Evolutionary conservation across 2,888 invertebrate genomes (phyloP), one percentile per base, ranked within the genome.

Genomic region (Phortica okadai): DNA sequence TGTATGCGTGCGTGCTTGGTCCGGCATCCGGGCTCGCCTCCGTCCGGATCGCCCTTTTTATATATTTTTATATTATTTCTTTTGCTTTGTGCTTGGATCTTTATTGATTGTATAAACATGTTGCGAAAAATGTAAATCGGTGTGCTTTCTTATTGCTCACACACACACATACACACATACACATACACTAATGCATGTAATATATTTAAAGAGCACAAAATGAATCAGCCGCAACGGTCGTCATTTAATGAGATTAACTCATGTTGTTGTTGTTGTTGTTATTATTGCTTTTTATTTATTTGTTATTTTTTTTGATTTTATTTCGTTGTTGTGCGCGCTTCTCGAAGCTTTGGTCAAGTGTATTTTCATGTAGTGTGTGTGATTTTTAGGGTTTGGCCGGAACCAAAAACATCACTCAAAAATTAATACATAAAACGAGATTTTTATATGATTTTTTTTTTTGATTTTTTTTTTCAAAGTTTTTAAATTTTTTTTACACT

Each of bases 341-440:
- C 16, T 56, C 16, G 14, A 41, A 14, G 42, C 16, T 66, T 14
- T 66, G 66, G 44, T 66, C 66, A 66, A 66, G 66, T 66, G 66
- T n/a, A 16, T 66, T 42, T 42, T 66, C n/a, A 11, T 42, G 41
- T 66, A 42, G 33, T 42, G 6, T 14, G 56, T 11, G 42, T 66
- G 72, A 75, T 79, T 77, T 77, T 80, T 70, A 73, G 86, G 83
- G 86, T 74, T 86, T 83, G 83, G 83, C 85, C 81, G 84, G 85
- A 84, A 86, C 84, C 77, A 76, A 85, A 77, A 80, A 76, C 59
- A 16, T 56, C 16, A 11, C 74, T 79, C 42, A 44, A 64, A 41
- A 45, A 59, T 11, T 16, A 59, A 45, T 56, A 44, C 62, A 64
- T 74, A 41, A 54, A 54, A 56, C 25, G 41, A 58, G 42, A 74